Base-by-base conservation (phyloP, 2,113 vertebrate species). In the Malurus alboscapulatus region DNA sequence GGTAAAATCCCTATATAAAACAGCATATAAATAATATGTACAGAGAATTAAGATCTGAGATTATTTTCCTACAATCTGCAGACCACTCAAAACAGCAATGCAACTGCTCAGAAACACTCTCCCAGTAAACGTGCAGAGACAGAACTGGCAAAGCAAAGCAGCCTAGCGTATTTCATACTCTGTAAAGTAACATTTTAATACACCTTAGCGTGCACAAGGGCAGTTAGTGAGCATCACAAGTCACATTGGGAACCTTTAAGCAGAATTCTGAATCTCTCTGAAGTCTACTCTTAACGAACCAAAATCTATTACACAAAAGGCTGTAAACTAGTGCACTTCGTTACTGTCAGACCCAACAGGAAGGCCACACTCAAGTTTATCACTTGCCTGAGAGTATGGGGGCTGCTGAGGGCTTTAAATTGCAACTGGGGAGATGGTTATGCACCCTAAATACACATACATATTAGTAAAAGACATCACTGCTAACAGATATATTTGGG, bases 391-490 rank as follows among this genome's bases (percentile, higher is more conserved):
- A 55, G 18, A 48, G 17, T 5, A 44, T 0, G 15, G 27, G 14
- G 8, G 3, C 19, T 34, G 38, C 12, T 30, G 7, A 1, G 3
- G 9, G 26, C 17, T 16, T 1, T 9, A 47, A 55, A 17, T 0
- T 17, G 16, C n/a, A 68, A 1, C 10, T 16, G 15, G 24, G 16
- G 8, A 65, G 13, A 34, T 0, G 6, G 3, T 4, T 44, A 21
- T 2, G 5, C 15, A 38, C 7, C 15, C 36, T 50, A 36, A 79
- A 87, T 9, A n/a, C 29, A 47, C 6, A n/a, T 8, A 29, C 3
- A 48, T 5, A 12, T 14, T 36, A 36, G 42, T 7, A 65, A 9
- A 4, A 34, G 17, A 17, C 0, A 16, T 4, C 26, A 17, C 11
- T 38, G 22, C 34, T 13, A 5, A 32, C 4, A 26, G 3, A 2